Conservation (phyloP, 35 echinoderm and acorn worm species). For the Lytechinus variegatus region DNA sequence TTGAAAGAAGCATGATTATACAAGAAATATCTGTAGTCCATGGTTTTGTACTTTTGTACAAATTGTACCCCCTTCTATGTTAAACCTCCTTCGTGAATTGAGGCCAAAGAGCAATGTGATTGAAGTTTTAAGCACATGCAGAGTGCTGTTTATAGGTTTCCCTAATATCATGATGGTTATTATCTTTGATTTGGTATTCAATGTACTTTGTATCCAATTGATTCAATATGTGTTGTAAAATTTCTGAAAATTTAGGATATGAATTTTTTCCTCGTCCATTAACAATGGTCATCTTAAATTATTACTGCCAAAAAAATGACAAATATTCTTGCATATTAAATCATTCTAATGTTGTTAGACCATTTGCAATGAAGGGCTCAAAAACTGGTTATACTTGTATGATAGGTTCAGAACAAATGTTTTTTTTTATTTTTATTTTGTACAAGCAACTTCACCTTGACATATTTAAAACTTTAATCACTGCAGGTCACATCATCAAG, state of each 20-base stretch:
- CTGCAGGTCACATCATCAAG: too few species aligned
- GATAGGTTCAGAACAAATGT: background rate
- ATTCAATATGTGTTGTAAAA: background rate
- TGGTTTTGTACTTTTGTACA: too few species aligned
- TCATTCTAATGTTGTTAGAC: background rate
- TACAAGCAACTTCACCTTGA: too few species aligned
- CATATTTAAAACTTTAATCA: too few species aligned
- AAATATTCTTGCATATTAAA: background rate
- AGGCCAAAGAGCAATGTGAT: too few species aligned
- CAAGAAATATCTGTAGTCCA: too few species aligned
- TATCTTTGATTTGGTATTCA: background rate
- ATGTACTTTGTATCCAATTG: background rate
- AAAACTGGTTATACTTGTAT: background rate
- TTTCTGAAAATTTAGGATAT: background rate
- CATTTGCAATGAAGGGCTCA: background rate
- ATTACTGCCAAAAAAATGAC: background rate
- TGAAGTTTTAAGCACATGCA: too few species aligned
- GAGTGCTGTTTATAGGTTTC: too few species aligned
- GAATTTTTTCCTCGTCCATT: background rate
- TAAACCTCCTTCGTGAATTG: too few species aligned
- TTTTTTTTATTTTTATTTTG: too few species aligned
- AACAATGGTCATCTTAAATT: background rate
- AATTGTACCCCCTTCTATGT: too few species aligned
- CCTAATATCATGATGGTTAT: background rate
- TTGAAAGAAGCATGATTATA: too few species aligned